Percentiles rank a stretch among this genome's conserved stretches.
phyloP scores from a whole-genome alignment of 1,140 invertebrate genomes.

The Philotrypesis tridentata region DNA sequence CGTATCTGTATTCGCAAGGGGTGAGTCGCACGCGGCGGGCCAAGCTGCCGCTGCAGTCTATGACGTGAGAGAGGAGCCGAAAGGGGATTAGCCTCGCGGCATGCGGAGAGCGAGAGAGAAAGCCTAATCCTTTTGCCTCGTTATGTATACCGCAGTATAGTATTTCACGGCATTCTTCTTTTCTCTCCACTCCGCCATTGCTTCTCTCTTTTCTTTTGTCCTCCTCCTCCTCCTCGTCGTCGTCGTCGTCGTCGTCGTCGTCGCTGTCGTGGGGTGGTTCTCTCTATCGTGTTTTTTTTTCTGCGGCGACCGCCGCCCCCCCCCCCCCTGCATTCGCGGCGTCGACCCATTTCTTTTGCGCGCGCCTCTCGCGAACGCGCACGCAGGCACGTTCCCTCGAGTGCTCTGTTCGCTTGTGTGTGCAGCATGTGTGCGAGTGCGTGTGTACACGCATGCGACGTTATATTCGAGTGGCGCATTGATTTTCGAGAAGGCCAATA shows the following conservation, averaged over 20 bases:
- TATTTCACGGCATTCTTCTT: constrained; percentile 59
- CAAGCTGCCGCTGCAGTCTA: not conserved
- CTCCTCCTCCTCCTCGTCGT: constrained; percentile 50
- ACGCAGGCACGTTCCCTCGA: not conserved
- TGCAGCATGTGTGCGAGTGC: not conserved
- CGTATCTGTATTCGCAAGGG: not conserved
- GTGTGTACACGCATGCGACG: not conserved
- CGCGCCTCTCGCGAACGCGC: not conserved
- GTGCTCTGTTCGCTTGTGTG: not conserved
- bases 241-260: constrained; percentile 41
- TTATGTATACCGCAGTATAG: constrained; percentile 58
- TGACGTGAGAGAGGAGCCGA: constrained; percentile 49
- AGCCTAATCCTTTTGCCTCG: constrained; percentile 60
- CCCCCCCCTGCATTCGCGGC: not conserved
- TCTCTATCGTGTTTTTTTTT: no score
- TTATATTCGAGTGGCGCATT: constrained; percentile 24
- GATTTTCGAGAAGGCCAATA: constrained; percentile 28
- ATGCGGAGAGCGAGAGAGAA: no score
- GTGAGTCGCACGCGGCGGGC: not conserved
- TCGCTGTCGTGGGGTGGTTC: constrained; percentile 13
- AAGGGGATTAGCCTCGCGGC: constrained; percentile 53
- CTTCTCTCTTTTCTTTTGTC: constrained; percentile 43
- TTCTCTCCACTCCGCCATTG: constrained; percentile 32
- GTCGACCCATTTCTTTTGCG: constrained; percentile 31
- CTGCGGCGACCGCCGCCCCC: not conserved